Conservation (phyloP, 2,888 invertebrate species). For the Zootermopsis nevadensis region DNA sequence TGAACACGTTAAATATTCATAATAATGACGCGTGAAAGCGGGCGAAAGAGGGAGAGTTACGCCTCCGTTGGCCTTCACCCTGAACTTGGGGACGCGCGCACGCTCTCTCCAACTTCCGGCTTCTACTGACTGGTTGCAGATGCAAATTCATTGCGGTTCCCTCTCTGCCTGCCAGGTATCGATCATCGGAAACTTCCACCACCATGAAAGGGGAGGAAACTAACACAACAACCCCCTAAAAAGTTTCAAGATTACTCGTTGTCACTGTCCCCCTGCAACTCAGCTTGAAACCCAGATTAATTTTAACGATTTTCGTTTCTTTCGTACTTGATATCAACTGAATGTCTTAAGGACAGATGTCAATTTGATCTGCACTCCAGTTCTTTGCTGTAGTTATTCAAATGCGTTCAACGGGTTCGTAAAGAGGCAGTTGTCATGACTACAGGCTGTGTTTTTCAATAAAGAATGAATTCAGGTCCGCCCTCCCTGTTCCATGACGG, state of each 20-base stretch:
- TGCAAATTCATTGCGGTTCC: slow-evolving; percentile 10
- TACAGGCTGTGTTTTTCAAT: neutral
- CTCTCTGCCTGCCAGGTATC: neutral
- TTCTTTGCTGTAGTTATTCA: no score
- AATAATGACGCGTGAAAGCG: neutral
- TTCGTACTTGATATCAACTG: neutral
- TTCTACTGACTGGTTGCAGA: slow-evolving; percentile 9
- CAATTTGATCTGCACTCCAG: no score
- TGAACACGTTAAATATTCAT: slow-evolving; percentile 5
- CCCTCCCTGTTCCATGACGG: neutral
- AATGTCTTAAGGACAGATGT: no score
- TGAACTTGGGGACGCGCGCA: slow-evolving; percentile 15
- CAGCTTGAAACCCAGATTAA: neutral
- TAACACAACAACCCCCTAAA: neutral
- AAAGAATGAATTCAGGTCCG: neutral
- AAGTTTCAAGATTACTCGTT: neutral
- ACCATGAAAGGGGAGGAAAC: slow-evolving; percentile 21
- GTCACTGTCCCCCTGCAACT: neutral
- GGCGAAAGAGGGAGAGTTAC: neutral
- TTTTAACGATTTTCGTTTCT: neutral
- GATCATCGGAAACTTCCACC: neutral
- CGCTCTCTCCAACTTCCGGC: slow-evolving; percentile 13
- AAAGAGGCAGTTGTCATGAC: neutral
- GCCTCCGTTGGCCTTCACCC: slow-evolving; percentile 6
- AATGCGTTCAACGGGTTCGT: no score